Evolutionary conservation across 2,888 invertebrate species (phyloP), one percentile per base, ranked within the genome.

Genomic region (Ophraella communa): DNA sequence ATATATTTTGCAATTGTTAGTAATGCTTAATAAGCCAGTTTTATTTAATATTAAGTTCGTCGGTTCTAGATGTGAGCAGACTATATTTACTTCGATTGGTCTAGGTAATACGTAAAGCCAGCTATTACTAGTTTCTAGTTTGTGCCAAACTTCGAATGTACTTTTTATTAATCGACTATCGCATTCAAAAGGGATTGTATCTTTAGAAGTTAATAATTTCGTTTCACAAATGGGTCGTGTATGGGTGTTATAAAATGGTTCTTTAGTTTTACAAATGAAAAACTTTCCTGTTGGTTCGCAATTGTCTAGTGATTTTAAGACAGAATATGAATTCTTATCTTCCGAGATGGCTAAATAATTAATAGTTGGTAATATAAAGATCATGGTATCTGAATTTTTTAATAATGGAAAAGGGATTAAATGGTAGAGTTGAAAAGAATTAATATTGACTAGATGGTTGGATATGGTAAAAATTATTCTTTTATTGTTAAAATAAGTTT

Each of bases 201-300:
- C n/a, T 21, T 5, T 21, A 51, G 7, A 23, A 51, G 23, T 23
- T n/a, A 60, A 11, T 3, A 62, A 11, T n/a, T 20, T 23, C 4
- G 62, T 56, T 45, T 62, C 62, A 18, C 62, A 62, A 8, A 24
- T 62, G 1, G 55, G 55, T 5, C 17, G 20, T 2, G 39, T 39
- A 33, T 11, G 39, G 14, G 42, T 45, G 10, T 42, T 42, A 33
- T 30, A 42, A 35, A 53, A 33, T 24, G 61, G 52, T 44, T 53
- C 27, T n/a, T 7, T 8, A 14, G 51, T n/a, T 23, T 3, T n/a
- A 51, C 51, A 51, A 5, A 51, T 4, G 10, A 4, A 23, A 51
- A 51, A 21, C 14, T 54, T 54, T 35, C 23, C 20, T n/a, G 33
- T 54, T 17, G 10, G 23, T 35, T 7, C 8, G 30, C 45, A 49